Percentiles rank a stretch among this genome's conserved stretches.
These are phyloP conservation scores for Pseudochirops corinnae DNA, from an alignment of 2,797 vertebrate species.

Conservation along the genomic window DNA sequence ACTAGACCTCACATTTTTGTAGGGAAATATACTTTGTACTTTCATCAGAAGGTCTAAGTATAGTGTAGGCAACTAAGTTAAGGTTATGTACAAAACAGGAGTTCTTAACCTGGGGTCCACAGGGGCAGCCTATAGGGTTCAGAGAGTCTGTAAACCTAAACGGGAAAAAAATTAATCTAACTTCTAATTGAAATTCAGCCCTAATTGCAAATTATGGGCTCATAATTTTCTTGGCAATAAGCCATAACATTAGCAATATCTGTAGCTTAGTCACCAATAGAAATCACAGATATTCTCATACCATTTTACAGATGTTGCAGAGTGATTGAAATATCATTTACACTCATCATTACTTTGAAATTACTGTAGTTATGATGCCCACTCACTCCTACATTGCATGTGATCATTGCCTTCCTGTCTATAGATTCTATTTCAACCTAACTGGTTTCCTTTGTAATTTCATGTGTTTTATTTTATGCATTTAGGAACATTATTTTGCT, in stretches of 20 bases:
- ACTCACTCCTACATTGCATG: not conserved
- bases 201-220: not conserved
- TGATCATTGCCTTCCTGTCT: not conserved
- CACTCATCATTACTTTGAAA: not conserved
- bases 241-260: not conserved
- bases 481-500: not conserved
- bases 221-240: not conserved
- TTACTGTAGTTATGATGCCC: not conserved
- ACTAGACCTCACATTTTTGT: slow-evolving; percentile 9
- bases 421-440: not conserved
- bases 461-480: not conserved
- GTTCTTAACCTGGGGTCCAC: not conserved
- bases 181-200: not conserved
- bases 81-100: not conserved
- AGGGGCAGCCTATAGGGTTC: not conserved
- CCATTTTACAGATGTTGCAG: not conserved
- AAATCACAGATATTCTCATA: not conserved
- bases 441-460: not conserved
- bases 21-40: not conserved
- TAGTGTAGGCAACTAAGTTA: not conserved
- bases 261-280: not conserved
- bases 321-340: not conserved
- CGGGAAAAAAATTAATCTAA: not conserved
- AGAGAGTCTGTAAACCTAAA: not conserved
- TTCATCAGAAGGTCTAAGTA: not conserved